Percentiles rank a stretch among this genome's conserved stretches.
Evolutionary conservation across 2,113 vertebrate genomes (phyloP).

Genomic region (Lagenorhynchus albirostris): DNA sequence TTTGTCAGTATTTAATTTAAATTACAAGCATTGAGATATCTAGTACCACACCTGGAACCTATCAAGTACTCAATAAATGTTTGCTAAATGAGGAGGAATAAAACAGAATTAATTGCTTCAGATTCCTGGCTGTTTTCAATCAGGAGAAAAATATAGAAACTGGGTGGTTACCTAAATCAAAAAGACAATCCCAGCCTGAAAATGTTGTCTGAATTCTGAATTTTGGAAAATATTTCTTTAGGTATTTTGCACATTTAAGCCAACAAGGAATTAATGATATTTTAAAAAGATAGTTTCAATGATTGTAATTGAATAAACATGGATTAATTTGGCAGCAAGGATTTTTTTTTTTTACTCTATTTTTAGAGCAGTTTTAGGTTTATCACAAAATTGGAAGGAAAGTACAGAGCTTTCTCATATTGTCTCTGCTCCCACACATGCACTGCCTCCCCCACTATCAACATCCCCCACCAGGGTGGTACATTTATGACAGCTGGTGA

Average conservation of each 20-base stretch:
- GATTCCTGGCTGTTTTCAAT: not conserved
- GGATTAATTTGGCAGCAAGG: not conserved
- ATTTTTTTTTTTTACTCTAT: not conserved
- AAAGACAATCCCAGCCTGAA: not conserved
- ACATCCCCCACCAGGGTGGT: not conserved
- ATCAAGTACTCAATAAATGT: not conserved
- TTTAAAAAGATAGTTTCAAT: not conserved
- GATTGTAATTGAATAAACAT: not conserved
- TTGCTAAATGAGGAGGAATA: not conserved
- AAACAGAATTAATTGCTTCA: slow-evolving; percentile 6
- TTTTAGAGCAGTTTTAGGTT: not conserved
- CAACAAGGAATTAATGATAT: not conserved
- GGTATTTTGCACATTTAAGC: not conserved
- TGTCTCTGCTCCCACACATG: not conserved
- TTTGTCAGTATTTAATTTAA: not conserved
- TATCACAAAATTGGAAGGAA: not conserved
- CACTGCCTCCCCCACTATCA: not conserved
- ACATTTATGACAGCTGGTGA: not conserved
- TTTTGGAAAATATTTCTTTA: not conserved
- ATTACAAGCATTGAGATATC: not conserved
- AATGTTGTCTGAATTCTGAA: not conserved
- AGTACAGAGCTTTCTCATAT: not conserved
- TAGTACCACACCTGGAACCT: not conserved
- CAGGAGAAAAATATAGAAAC: not conserved
- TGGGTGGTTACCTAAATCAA: not conserved